Evolutionary conservation across 2,797 vertebrate genomes (phyloP).

Genomic region (Danio albolineatus): DNA sequence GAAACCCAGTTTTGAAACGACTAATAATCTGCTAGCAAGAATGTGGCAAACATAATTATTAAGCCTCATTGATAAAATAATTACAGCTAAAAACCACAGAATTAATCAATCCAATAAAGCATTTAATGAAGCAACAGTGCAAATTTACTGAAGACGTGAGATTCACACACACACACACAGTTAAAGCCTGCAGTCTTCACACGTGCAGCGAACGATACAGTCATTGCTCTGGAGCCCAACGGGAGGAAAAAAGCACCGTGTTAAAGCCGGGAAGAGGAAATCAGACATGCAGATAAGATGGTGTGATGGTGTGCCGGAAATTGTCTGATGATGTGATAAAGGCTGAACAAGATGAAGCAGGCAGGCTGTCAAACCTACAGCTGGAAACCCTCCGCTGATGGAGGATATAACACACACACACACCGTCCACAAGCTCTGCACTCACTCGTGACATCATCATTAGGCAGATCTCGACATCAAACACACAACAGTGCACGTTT

Average conservation of each 20-base stretch:
- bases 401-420: conserved; percentile 13
- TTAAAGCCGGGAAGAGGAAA: conserved; percentile 15
- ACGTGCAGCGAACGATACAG: not conserved
- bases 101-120: not conserved
- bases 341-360: not conserved
- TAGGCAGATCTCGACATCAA: not conserved
- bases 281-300: conserved; percentile 33
- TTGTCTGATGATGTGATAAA: conserved; percentile 26
- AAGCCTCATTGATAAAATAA: not conserved
- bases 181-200: not conserved
- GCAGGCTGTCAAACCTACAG: not conserved
- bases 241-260: not conserved
- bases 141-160: not conserved
- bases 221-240: not conserved
- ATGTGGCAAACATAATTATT: not conserved
- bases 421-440: conserved; percentile 4
- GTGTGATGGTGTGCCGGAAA: conserved; percentile 16
- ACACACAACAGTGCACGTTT: too few species aligned
- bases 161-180: not conserved
- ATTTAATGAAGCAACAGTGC: not conserved
- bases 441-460: not conserved
- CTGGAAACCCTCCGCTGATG: not conserved
- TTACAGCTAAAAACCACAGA: not conserved
- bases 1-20: too few species aligned
- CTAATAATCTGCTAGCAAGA: too few species aligned